These are phyloP conservation scores for Suricata suricatta DNA, from an alignment of 2,113 vertebrate species.

Conservation along the genomic window DNA sequence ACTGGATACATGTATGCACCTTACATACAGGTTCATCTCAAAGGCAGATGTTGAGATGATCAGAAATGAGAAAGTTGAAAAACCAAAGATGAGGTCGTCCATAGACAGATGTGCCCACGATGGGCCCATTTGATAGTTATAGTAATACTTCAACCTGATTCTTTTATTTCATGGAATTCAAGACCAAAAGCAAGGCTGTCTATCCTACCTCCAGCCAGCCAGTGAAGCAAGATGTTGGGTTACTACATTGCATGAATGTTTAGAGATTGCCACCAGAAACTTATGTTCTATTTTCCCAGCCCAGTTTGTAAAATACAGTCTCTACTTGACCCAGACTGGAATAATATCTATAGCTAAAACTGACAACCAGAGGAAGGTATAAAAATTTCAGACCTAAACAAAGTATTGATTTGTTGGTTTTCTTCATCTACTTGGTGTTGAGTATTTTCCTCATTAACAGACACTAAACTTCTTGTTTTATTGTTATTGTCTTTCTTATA, in stretches of 20 bases:
- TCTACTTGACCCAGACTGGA: background rate
- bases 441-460: background rate
- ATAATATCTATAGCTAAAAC: background rate
- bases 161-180: background rate
- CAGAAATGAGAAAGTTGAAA: background rate
- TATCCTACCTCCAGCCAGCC: background rate
- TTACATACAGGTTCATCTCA: background rate
- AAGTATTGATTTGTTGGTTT: background rate
- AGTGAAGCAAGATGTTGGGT: background rate
- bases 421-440: background rate
- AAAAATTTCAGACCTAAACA: background rate
- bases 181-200: background rate
- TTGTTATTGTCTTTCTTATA: background rate
- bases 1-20: accelerated
- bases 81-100: background rate
- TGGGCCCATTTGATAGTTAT: background rate
- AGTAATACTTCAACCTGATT: background rate
- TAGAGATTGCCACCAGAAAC: background rate
- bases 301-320: background rate
- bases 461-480: background rate
- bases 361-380: background rate
- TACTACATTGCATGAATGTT: background rate
- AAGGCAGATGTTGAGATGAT: background rate
- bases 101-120: background rate
- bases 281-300: background rate